These are phyloP conservation scores for Calliphora vicina DNA, from an alignment of 1,140 invertebrate species.

Conservation along the genomic window DNA sequence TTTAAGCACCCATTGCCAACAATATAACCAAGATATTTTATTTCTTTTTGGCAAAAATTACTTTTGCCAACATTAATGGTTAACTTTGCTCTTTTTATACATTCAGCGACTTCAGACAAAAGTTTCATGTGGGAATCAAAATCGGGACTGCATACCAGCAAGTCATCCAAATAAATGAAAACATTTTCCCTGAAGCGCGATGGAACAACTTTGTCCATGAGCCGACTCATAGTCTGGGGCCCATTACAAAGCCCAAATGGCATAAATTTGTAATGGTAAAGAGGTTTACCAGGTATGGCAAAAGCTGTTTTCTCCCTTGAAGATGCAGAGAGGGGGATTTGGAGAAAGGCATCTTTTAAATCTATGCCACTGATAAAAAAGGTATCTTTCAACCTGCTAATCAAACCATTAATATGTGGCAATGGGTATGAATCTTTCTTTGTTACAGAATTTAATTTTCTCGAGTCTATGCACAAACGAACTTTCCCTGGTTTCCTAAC, in stretches of 20 bases:
- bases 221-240: neutral
- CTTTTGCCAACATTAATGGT: constrained; percentile 42
- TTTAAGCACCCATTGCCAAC: constrained; percentile 52
- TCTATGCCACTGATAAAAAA: constrained; percentile 41
- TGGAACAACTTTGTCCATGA: neutral
- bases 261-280: constrained; percentile 49
- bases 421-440: constrained; percentile 51
- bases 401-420: constrained; percentile 50
- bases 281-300: constrained; percentile 47
- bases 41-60: constrained; percentile 44
- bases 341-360: constrained; percentile 42
- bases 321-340: constrained; percentile 42
- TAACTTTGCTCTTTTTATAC: constrained; percentile 41
- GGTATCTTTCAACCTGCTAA: constrained; percentile 52
- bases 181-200: constrained; percentile 28
- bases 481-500: constrained; percentile 39
- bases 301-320: constrained; percentile 60
- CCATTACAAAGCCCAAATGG: constrained; percentile 37
- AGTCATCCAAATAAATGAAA: constrained; percentile 50
- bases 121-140: constrained; percentile 56
- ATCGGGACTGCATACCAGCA: constrained; percentile 52
- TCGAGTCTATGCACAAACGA: constrained; percentile 58
- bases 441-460: constrained; percentile 58
- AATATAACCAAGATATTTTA: constrained; percentile 44
- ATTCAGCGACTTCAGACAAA: constrained; percentile 43